These are phyloP conservation scores for Eupithecia vulgata DNA, from an alignment of 2,888 invertebrate species.

Conservation along the genomic window DNA sequence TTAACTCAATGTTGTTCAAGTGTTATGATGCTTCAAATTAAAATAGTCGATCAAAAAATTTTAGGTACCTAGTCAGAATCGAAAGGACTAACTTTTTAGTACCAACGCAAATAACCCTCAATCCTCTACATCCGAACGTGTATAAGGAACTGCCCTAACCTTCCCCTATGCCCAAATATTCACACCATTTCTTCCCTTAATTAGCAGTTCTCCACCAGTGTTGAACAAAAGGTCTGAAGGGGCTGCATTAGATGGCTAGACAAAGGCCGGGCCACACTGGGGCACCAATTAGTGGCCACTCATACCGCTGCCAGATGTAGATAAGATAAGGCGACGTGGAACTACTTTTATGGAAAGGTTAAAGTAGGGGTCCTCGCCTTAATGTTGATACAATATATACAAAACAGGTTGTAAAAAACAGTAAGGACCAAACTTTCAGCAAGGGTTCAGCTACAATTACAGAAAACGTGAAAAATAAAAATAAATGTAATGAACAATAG, in stretches of 20 bases:
- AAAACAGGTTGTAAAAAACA: too few species aligned
- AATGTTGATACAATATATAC: not conserved
- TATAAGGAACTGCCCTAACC: not conserved
- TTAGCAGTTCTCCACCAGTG: constrained; percentile 1
- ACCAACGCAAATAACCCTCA: too few species aligned
- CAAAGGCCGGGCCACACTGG: constrained; percentile 1
- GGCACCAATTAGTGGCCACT: constrained; percentile 8
- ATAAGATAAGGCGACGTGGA: not conserved
- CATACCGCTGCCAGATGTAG: not conserved
- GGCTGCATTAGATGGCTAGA: not conserved
- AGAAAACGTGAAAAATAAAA: too few species aligned
- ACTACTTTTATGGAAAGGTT: not conserved
- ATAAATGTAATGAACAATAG: too few species aligned
- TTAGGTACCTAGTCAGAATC: too few species aligned
- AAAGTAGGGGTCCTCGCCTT: not conserved
- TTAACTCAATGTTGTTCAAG: too few species aligned
- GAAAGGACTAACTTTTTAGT: not conserved
- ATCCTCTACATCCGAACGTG: not conserved
- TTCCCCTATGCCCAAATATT: not conserved
- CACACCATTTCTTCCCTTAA: constrained; percentile 2
- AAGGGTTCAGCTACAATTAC: too few species aligned
- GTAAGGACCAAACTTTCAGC: too few species aligned
- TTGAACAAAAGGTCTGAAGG: constrained; percentile 4
- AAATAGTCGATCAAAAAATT: too few species aligned
- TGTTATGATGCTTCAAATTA: too few species aligned